Evolutionary conservation across 2,888 invertebrate species (phyloP).

Genomic region (Eristalis intricaria): DNA sequence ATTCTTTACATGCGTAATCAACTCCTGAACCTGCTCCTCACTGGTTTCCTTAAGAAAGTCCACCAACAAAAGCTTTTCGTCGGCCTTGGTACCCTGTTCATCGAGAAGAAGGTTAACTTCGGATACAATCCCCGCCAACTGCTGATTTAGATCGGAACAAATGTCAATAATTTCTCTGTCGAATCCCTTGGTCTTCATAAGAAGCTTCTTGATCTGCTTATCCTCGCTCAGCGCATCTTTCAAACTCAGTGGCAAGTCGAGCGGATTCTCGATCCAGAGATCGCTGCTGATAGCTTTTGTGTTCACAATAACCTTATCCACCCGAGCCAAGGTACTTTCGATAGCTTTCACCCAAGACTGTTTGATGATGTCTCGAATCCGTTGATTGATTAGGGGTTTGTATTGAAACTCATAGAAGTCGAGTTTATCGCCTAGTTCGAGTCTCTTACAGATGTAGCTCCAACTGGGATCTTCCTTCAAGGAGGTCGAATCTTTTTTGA

Average conservation of each 20-base stretch:
- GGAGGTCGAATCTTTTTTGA: conserved; percentile 86
- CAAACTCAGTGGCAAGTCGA: conserved; percentile 82
- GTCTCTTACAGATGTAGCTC: conserved; percentile 84
- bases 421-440: conserved; percentile 83
- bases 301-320: conserved; percentile 81
- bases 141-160: conserved; percentile 85
- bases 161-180: conserved; percentile 88
- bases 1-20: conserved; percentile 76
- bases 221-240: conserved; percentile 79
- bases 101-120: conserved; percentile 87
- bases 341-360: conserved; percentile 79
- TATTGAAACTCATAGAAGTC: conserved; percentile 89
- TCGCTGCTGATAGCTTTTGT: conserved; percentile 45
- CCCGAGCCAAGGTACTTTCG: conserved; percentile 81
- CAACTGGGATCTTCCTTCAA: conserved; percentile 85
- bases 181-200: conserved; percentile 91
- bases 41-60: conserved; percentile 78
- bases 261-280: conserved; percentile 87
- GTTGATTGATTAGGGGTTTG: conserved; percentile 87
- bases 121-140: conserved; percentile 85
- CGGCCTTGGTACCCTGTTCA: conserved; percentile 76
- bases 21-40: conserved; percentile 76
- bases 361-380: conserved; percentile 85
- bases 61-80: conserved; percentile 78
- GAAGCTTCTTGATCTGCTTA: conserved; percentile 81